These are phyloP conservation scores for Ceratitis capitata DNA, from an alignment of 1,140 invertebrate species.

Conservation along the genomic window DNA sequence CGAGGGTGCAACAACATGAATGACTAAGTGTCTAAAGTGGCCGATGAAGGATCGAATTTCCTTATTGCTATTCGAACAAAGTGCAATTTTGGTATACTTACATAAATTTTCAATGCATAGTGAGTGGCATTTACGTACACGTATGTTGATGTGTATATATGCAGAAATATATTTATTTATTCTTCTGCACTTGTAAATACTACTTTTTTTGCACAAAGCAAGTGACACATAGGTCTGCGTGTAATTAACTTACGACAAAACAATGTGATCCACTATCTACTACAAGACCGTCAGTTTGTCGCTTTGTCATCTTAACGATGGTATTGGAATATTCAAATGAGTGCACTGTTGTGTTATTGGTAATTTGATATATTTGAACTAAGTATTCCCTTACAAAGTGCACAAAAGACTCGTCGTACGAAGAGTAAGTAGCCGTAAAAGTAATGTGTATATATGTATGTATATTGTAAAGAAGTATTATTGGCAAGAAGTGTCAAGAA, in stretches of 20 bases:
- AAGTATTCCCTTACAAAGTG: neutral
- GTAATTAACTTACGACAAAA: conserved; percentile 25
- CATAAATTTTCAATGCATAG: neutral
- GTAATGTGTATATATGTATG: neutral
- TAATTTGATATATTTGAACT: conserved; percentile 14
- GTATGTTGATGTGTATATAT: neutral
- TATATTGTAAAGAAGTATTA: neutral
- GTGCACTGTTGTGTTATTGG: neutral
- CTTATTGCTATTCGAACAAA: conserved; percentile 24
- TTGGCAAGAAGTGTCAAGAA: neutral
- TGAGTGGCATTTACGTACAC: neutral
- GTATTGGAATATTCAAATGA: neutral
- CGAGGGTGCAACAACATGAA: conserved; percentile 14
- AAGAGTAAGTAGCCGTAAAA: neutral
- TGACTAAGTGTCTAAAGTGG: neutral
- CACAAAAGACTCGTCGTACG: too few species aligned
- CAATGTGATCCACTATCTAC: neutral
- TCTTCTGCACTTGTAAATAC: too few species aligned
- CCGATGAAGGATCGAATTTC: conserved; percentile 4
- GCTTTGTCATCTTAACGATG: neutral
- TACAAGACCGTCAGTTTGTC: neutral
- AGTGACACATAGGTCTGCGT: neutral
- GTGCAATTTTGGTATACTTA: neutral
- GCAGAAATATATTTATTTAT: too few species aligned
- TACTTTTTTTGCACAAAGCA: neutral